Conservation (phyloP, 2,113 vertebrate species). For the Corydoras sp. region DNA sequence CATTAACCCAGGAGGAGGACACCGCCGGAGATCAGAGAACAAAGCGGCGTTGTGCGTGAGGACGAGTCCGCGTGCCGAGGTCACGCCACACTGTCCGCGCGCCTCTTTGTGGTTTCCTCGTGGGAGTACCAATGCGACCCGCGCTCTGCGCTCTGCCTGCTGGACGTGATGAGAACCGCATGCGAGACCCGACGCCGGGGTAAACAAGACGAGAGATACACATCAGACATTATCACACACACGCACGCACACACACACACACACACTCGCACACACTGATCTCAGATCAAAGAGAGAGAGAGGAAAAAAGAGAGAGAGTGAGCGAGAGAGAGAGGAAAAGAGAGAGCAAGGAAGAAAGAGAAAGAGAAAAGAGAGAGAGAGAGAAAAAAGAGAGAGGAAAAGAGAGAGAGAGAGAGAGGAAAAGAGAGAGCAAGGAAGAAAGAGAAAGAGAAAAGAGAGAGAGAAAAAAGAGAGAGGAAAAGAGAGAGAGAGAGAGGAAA, state of each 20-base stretch:
- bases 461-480: too few species aligned
- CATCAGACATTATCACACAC: slow-evolving; percentile 22
- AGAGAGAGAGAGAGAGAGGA: too few species aligned
- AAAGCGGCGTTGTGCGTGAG: slow-evolving; percentile 5
- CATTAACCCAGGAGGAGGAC: too few species aligned
- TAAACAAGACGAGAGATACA: slow-evolving; percentile 17
- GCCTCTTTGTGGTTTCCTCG: slow-evolving; percentile 16
- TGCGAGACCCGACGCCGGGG: not conserved
- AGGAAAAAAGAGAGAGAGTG: too few species aligned
- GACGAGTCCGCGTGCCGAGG: not conserved
- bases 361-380: not conserved
- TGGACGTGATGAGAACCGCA: slow-evolving; percentile 15
- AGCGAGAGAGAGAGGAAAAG: not conserved
- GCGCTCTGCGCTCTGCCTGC: slow-evolving; percentile 1
- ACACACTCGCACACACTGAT: not conserved
- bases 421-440: too few species aligned
- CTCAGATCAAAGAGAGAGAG: too few species aligned
- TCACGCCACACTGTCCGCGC: not conserved
- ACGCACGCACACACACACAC: not conserved
- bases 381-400: not conserved
- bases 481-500: too few species aligned
- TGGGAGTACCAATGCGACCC: slow-evolving; percentile 21
- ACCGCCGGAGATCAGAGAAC: not conserved
- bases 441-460: too few species aligned
- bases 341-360: not conserved